Conservation (phyloP, 2,113 vertebrate species). For the Tor tambroides region DNA sequence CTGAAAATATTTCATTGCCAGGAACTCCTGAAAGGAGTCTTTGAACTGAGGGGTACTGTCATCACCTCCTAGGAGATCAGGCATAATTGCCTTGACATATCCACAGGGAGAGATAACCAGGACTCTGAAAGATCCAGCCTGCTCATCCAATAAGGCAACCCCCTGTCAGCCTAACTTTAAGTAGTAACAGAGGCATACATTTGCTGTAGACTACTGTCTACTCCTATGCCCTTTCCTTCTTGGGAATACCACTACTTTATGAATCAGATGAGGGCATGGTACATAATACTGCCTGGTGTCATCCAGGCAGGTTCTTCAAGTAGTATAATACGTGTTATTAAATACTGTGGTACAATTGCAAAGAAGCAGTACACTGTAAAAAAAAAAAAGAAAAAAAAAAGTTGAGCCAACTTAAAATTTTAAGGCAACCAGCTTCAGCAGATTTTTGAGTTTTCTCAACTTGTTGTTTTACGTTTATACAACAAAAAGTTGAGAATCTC, state of each 20-base stretch:
- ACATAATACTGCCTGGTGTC: not conserved
- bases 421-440: too few species aligned
- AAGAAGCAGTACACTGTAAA: too few species aligned
- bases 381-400: too few species aligned
- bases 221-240: not conserved
- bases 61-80: not conserved
- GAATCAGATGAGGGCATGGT: not conserved
- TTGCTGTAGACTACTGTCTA: not conserved
- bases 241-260: not conserved
- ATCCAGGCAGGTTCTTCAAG: not conserved
- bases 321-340: not conserved
- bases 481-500: too few species aligned
- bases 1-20: constrained; percentile 21
- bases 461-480: too few species aligned
- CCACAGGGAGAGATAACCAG: constrained; percentile 67
- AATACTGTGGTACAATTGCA: not conserved
- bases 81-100: constrained; percentile 63
- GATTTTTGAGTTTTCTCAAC: too few species aligned
- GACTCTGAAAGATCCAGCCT: constrained; percentile 65
- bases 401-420: too few species aligned
- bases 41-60: constrained; percentile 32
- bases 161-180: not conserved
- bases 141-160: not conserved
- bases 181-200: not conserved
- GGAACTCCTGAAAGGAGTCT: constrained; percentile 11